Evolutionary conservation across 2,797 vertebrate species (phyloP), one percentile per base, ranked within the genome.

Genomic region (Alca torda): DNA sequence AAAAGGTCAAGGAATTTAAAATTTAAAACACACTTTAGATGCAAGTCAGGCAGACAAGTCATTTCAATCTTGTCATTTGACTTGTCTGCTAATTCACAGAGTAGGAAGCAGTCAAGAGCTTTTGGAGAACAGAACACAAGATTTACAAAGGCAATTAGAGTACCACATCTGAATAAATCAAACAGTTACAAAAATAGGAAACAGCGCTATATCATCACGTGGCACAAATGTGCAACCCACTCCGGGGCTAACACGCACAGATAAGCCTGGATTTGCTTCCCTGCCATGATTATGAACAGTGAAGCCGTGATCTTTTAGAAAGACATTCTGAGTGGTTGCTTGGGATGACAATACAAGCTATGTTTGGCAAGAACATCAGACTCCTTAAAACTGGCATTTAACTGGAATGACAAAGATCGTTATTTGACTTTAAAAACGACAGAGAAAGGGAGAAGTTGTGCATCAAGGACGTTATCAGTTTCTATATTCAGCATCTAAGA

Each of bases 1-100:
- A 87, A 87, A 93, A 96, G 94, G 92, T 95, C 79, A 89, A 87
- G 39, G 80, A 91, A 96, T 90, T 93, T 86, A 80, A 91, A 92
- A 91, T 78, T 59, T 84, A 73, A 95, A 95, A 81, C 53, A 72
- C 35, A 35, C 51, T 84, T 93, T 82, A 84, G 70, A 93, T 82
- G 70, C 39, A 56, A 84, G 77, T 91, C 69, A 88, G 77, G 76
- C 69, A 93, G 91, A 88, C 39, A 87, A 89, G 56, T 60, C 0
- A 54, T 67, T 93, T 95, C 60, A 51, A 6, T 50, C 83, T 68
- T 73, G 51, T 26, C 18, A 48, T 89, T 86, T 69, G 59, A 91
- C 30, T 88, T 72, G 18, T 28, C 81, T 87, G 61, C 72, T 93
- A 80, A 89, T 78, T 87, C 67, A 84, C 46, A 64, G 63, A 88